Evolutionary conservation across 2,888 invertebrate genomes (phyloP), one percentile per base, ranked within the genome.

Genomic region (Sphaeridia pumilis): DNA sequence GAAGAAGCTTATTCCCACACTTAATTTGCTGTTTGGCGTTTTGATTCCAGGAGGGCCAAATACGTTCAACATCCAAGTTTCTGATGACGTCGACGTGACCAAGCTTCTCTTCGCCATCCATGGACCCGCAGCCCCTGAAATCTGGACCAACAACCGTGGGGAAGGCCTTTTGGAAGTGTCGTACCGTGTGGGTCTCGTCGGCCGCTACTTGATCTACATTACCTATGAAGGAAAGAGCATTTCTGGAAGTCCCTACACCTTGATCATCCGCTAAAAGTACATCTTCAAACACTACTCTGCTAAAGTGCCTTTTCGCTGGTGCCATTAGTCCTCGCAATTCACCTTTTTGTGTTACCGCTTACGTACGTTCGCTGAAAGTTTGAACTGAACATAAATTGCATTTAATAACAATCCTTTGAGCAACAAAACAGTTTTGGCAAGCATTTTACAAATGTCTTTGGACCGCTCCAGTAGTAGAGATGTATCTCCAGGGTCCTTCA

Each of bases 401-500:
- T n/a, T n/a, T n/a, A n/a, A n/a, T n/a, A n/a, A n/a, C n/a, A n/a
- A n/a, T n/a, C n/a, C n/a, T n/a, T n/a, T n/a, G n/a, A n/a, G n/a
- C n/a, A n/a, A n/a, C n/a, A n/a, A n/a, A n/a, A n/a, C n/a, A n/a
- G n/a, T n/a, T n/a, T n/a, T n/a, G n/a, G n/a, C n/a, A n/a, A n/a
- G n/a, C 31, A 10, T 31, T 38, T 43, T 27, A 49, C 20, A 26
- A 1, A 49, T 54, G 49, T 38, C 54, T 17, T n/a, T 36, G 46
- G 17, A 59, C 58, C 7, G 56, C 47, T 21, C 63, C 63, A 22
- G 57, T 46, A 1, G 56, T 47, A 34, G 59, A 55, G n/a, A 58
- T 55, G 52, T 53, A 48, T 31, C 47, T 28, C 61, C 61, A 63
- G 1, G 63, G 63, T 10, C 61, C 63, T 28, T 60, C 54, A 0